A percentile compares a stretch with the other conserved stretches of the same genome.
Evolutionary conservation across 2,888 invertebrate genomes (phyloP).

Genomic region (Caenorhabditis japonica): DNA sequence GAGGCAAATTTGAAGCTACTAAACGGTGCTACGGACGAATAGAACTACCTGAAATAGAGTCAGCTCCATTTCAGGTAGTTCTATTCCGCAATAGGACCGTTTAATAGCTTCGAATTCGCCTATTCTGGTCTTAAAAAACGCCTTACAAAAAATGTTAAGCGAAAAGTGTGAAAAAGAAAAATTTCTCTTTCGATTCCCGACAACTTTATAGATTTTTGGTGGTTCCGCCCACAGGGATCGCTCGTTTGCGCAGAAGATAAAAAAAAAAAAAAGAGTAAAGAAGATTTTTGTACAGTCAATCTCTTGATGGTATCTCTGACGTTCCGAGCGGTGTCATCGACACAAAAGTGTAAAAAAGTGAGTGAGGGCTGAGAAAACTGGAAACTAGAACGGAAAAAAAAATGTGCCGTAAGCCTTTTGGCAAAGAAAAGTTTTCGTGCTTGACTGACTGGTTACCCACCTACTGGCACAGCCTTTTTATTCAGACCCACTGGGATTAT

Average conservation of each 20-base stretch:
- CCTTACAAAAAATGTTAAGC: not conserved
- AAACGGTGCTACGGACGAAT: no score
- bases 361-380: constrained; percentile 17
- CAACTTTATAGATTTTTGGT: constrained; percentile 32
- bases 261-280: constrained; percentile 12
- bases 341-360: constrained; percentile 24
- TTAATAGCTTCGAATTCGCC: no score
- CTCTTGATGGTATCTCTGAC: constrained; percentile 34
- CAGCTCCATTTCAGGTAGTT: no score
- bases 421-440: constrained; percentile 44
- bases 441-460: constrained; percentile 25
- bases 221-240: no score
- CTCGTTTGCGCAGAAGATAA: not conserved
- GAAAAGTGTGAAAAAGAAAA: constrained; percentile 1
- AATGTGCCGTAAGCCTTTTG: constrained; percentile 34
- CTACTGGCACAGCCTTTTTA: constrained; percentile 17
- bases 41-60: no score
- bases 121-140: no score
- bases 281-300: constrained; percentile 8
- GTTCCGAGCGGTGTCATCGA: constrained; percentile 34
- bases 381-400: constrained; percentile 5
- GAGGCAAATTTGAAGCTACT: no score
- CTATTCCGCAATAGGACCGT: no score
- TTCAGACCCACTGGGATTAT: constrained; percentile 6
- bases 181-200: constrained; percentile 14